Evolutionary conservation across 1,140 invertebrate genomes (phyloP).

Genomic region (Zaprionus davidi): DNA sequence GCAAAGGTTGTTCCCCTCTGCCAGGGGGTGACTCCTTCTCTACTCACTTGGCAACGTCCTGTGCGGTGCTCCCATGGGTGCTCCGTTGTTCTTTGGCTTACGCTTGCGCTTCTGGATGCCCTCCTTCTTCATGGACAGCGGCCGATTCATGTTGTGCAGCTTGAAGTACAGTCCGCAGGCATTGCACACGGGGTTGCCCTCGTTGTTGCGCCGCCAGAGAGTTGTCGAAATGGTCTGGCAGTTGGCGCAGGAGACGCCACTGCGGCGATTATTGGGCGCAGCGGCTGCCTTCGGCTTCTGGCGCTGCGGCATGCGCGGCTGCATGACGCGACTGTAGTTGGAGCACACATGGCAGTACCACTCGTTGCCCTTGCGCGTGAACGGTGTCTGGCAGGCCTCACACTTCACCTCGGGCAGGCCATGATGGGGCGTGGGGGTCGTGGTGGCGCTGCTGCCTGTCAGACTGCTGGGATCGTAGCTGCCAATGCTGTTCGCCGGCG

Average conservation of each 20-base stretch:
- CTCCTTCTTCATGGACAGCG: constrained; percentile 98
- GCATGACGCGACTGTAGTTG: constrained; percentile 28
- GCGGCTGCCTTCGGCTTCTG: constrained; percentile 76
- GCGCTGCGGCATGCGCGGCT: constrained; percentile 56
- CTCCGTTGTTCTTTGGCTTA: constrained; percentile 91
- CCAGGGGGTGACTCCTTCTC: neutral
- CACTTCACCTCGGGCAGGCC: constrained; percentile 60
- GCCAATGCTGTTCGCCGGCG: constrained; percentile 42
- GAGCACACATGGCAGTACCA: constrained; percentile 59
- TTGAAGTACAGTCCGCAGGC: constrained; percentile 97
- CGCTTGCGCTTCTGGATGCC: constrained; percentile 96
- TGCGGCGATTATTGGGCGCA: constrained; percentile 86
- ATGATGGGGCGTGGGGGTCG: constrained; percentile 42
- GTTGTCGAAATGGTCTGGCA: constrained; percentile 95
- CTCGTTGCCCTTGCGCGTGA: constrained; percentile 58
- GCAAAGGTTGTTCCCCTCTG: neutral
- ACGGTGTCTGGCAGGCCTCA: constrained; percentile 57
- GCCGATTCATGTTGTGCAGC: constrained; percentile 94
- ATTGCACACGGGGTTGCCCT: constrained; percentile 96
- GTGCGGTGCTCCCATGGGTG: constrained; percentile 64
- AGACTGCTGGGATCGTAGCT: constrained; percentile 63
- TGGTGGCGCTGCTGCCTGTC: constrained; percentile 36
- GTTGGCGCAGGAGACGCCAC: constrained; percentile 95
- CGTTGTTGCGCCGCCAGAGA: constrained; percentile 94
- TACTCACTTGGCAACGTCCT: constrained; percentile 75